Conservation (phyloP, 1,140 invertebrate species). For the Himalopsyche phryganea region DNA sequence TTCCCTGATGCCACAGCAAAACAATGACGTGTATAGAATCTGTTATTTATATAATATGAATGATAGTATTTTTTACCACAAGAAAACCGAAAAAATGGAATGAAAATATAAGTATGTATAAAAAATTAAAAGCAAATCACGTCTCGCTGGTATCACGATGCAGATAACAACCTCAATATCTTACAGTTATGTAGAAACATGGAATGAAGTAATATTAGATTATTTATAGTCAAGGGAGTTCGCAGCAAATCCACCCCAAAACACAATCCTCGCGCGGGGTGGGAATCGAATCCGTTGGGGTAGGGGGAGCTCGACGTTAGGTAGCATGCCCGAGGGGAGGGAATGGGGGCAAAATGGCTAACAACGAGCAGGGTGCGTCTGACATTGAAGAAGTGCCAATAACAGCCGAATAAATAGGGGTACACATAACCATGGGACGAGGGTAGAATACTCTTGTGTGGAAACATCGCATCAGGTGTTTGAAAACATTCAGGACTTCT, state of each 20-base stretch:
- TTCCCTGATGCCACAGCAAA: too few relatives aligned
- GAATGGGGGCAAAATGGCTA: constrained; percentile 33
- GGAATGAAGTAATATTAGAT: constrained; percentile 26
- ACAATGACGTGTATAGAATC: too few relatives aligned
- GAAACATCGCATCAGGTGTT: too few relatives aligned
- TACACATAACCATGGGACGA: constrained; percentile 45
- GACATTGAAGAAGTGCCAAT: constrained; percentile 58
- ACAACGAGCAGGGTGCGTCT: constrained; percentile 51
- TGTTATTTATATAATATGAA: too few relatives aligned
- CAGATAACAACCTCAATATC: constrained; percentile 18
- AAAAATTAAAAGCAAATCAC: constrained; percentile 18
- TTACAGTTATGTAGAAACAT: constrained; percentile 14
- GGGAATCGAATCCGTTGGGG: background rate
- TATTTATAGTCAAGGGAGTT: constrained; percentile 24
- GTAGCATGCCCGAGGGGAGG: constrained; percentile 32
- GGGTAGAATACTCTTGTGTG: constrained; percentile 44
- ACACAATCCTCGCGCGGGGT: background rate
- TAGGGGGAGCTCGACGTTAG: constrained; percentile 38
- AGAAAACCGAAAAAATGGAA: too few relatives aligned
- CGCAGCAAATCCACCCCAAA: background rate
- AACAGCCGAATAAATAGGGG: constrained; percentile 56
- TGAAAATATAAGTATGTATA: too few relatives aligned
- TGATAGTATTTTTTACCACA: too few relatives aligned
- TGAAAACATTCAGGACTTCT: too few relatives aligned
- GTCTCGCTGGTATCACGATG: background rate